phyloP scores from a whole-genome alignment of 2,797 vertebrate genomes.

The Mus caroli region DNA sequence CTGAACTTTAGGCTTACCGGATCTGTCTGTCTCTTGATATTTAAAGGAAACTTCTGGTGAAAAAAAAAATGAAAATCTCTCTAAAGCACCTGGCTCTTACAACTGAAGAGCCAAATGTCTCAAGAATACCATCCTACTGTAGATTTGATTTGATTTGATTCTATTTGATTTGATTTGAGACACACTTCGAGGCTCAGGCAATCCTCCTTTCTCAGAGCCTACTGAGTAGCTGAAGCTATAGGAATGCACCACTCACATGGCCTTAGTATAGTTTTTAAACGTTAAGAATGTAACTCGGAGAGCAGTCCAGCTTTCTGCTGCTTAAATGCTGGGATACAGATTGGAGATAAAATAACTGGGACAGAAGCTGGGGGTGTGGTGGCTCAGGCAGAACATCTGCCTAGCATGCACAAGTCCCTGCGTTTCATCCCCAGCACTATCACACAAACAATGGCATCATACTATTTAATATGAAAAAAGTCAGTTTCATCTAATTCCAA shows the following conservation, averaged over 20 bases:
- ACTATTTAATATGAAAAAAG: constrained; percentile 27
- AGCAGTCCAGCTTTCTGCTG: neutral
- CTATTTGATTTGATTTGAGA: neutral
- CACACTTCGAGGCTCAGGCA: neutral
- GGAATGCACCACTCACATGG: neutral
- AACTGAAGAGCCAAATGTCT: constrained; percentile 5
- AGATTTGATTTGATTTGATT: neutral
- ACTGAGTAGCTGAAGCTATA: neutral
- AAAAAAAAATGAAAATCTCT: neutral
- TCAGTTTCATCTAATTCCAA: neutral
- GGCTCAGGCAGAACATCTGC: neutral
- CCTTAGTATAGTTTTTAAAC: neutral
- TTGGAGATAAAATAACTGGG: neutral
- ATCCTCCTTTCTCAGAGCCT: neutral
- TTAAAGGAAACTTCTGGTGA: constrained; percentile 35
- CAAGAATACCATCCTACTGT: neutral
- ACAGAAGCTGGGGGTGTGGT: neutral
- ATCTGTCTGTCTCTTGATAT: constrained; percentile 56
- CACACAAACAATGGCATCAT: neutral
- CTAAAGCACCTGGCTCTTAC: neutral
- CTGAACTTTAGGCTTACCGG: constrained; percentile 27
- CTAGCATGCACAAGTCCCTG: neutral
- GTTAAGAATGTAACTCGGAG: constrained; percentile 1
- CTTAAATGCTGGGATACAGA: neutral
- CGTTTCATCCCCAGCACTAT: neutral